phyloP scores from a whole-genome alignment of 2,888 invertebrate genomes.

The Amblyjoppa proteus region DNA sequence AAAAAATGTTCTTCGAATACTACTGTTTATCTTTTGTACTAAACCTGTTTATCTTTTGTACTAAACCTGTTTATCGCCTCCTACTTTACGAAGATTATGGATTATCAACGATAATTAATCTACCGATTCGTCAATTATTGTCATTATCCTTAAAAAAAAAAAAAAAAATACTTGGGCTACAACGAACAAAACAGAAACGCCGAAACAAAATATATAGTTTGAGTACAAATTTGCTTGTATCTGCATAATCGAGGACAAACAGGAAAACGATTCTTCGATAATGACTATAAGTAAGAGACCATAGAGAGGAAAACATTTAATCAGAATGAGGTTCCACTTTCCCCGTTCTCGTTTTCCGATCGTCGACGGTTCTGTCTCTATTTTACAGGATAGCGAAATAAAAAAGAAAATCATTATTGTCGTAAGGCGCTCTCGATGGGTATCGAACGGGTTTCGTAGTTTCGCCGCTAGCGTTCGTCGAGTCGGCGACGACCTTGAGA shows the following conservation, averaged over 20 bases:
- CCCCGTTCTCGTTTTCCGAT: background rate
- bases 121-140: background rate
- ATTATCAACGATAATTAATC: background rate
- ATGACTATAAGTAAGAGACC: background rate
- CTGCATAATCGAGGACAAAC: background rate
- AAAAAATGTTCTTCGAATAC: too few species aligned
- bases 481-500: slow-evolving; percentile 19
- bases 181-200: too few species aligned
- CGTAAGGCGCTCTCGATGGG: background rate
- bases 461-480: background rate
- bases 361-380: background rate
- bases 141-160: background rate
- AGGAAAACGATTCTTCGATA: background rate
- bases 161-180: background rate
- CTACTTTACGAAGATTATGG: too few species aligned
- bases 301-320: background rate
- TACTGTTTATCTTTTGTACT: too few species aligned
- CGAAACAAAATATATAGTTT: too few species aligned
- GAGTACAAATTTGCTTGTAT: background rate
- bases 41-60: too few species aligned
- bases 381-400: background rate
- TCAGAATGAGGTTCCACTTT: background rate
- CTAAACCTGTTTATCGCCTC: too few species aligned
- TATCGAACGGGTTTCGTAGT: slow-evolving; percentile 11
- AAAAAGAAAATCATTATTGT: background rate